phyloP scores from a whole-genome alignment of 2,113 vertebrate genomes.

The Astur gentilis region DNA sequence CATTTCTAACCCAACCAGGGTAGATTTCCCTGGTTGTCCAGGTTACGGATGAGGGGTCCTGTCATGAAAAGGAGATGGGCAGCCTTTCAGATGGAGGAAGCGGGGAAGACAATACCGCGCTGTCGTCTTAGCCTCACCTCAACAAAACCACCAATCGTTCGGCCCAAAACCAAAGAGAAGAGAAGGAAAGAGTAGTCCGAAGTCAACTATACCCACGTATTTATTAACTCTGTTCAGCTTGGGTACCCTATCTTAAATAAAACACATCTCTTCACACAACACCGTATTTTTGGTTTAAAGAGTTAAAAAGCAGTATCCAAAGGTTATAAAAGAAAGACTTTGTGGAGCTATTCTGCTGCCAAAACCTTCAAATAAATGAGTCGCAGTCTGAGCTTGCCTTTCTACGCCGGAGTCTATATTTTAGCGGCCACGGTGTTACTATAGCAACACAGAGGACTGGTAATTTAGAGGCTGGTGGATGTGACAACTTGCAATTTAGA shows the following conservation, averaged over 20 bases:
- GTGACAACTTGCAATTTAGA: constrained; percentile 61
- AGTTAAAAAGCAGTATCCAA: constrained; percentile 44
- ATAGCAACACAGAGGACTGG: constrained; percentile 35
- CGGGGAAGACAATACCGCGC: rapidly evolving
- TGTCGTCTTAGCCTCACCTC: background rate
- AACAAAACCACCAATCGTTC: background rate
- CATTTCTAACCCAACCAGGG: background rate
- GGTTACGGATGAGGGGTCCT: background rate
- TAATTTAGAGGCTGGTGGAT: constrained; percentile 48
- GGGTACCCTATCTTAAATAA: background rate
- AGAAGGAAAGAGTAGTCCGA: background rate
- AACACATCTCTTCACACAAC: background rate
- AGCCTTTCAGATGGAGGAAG: background rate
- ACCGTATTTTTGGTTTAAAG: background rate
- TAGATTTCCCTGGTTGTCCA: background rate
- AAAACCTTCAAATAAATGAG: constrained; percentile 49
- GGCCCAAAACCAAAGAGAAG: background rate
- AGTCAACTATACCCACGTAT: background rate
- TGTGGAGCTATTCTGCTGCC: background rate
- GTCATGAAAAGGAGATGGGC: background rate
- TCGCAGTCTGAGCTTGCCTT: constrained; percentile 33
- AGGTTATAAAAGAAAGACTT: constrained; percentile 25
- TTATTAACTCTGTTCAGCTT: background rate
- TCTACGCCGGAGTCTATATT: background rate
- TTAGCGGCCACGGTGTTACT: constrained; percentile 46